phyloP scores from a whole-genome alignment of 2,797 vertebrate species.

The Pogonophryne albipinna region DNA sequence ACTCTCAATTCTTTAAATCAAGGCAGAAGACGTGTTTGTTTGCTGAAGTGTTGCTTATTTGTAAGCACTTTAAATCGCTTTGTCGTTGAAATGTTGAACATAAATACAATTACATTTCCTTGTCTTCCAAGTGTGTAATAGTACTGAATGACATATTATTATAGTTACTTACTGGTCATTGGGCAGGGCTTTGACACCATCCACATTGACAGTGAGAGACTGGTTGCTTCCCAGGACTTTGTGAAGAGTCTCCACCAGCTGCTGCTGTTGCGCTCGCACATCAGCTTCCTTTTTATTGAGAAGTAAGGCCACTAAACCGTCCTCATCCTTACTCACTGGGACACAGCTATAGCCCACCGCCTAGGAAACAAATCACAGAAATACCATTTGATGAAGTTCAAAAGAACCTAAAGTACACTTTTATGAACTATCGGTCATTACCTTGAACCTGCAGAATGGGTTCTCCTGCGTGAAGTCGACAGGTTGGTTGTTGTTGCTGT shows the following conservation, averaged over 20 bases:
- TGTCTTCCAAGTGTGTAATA: not conserved
- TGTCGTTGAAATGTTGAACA: too few species aligned
- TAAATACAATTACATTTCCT: too few species aligned
- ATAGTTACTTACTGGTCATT: constrained; percentile 91
- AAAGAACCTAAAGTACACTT: not conserved
- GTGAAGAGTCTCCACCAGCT: constrained; percentile 94
- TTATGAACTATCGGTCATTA: constrained; percentile 50
- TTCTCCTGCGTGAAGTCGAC: constrained; percentile 98
- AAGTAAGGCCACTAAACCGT: constrained; percentile 92
- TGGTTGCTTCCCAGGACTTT: constrained; percentile 93
- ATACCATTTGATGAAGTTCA: not conserved
- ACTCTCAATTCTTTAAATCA: too few species aligned
- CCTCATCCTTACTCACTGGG: constrained; percentile 95
- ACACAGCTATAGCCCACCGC: constrained; percentile 96
- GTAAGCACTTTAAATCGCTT: too few species aligned
- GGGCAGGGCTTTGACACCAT: constrained; percentile 93
- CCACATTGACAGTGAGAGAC: constrained; percentile 93
- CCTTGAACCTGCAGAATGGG: constrained; percentile 98
- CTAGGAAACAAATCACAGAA: constrained; percentile 70
- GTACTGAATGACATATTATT: not conserved
- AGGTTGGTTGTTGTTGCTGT: constrained; percentile 91
- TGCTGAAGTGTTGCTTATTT: too few species aligned
- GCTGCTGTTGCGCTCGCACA: constrained; percentile 93
- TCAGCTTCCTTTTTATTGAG: constrained; percentile 94
- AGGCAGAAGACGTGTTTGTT: too few species aligned